A percentile compares a stretch with the other conserved stretches of the same genome.
Evolutionary conservation across 2,797 vertebrate genomes (phyloP).

Genomic region (Fundulus diaphanus): DNA sequence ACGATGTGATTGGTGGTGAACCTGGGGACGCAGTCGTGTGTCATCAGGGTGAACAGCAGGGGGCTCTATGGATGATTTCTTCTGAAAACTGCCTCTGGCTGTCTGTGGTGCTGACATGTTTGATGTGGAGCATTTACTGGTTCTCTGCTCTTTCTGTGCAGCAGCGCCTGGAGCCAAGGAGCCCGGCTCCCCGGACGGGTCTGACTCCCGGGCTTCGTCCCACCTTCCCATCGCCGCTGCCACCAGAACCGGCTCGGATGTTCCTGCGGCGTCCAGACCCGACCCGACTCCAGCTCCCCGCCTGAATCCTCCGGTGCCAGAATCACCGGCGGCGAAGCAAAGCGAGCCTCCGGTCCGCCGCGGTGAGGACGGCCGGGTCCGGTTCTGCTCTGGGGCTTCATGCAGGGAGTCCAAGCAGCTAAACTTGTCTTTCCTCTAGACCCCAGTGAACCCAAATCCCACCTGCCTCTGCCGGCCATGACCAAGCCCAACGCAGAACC

Average conservation of each 20-base stretch:
- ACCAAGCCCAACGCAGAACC: conserved; percentile 44
- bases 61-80: too few species aligned
- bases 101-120: too few species aligned
- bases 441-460: conserved; percentile 37
- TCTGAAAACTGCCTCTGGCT: too few species aligned
- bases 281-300: conserved; percentile 17
- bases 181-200: conserved; percentile 29
- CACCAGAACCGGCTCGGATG: conserved; percentile 53
- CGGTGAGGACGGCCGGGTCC: conserved; percentile 26
- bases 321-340: conserved; percentile 34
- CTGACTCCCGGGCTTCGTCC: conserved; percentile 21
- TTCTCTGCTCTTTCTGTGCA: not conserved
- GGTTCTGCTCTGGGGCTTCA: not conserved
- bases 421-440: conserved; percentile 38
- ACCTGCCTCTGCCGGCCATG: conserved; percentile 34
- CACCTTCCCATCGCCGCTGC: conserved; percentile 52
- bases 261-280: conserved; percentile 28
- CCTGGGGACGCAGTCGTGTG: too few species aligned
- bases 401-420: not conserved
- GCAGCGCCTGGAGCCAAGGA: conserved; percentile 33
- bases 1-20: too few species aligned
- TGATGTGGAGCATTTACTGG: too few species aligned
- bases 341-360: conserved; percentile 38
- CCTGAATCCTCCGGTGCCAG: conserved; percentile 8
- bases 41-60: too few species aligned